phyloP scores from a whole-genome alignment of 2,113 vertebrate species.

The Halichoerus grypus region DNA sequence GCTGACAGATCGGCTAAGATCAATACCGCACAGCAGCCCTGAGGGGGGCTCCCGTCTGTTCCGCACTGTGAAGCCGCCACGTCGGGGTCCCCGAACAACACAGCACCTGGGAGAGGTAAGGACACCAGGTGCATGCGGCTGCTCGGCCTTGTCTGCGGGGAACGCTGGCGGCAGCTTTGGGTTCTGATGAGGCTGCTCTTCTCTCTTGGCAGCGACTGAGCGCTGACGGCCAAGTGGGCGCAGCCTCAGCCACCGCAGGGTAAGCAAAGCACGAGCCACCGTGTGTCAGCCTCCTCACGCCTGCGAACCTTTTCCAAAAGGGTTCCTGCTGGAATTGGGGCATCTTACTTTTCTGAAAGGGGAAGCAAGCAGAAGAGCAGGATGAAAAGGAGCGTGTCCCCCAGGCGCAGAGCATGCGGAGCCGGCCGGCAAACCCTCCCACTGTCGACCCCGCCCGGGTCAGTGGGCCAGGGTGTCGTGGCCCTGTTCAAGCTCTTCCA shows the following conservation, averaged over 20 bases:
- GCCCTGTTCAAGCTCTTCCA: no score
- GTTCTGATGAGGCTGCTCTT: not conserved
- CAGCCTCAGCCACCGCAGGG: not conserved
- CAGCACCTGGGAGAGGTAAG: no score
- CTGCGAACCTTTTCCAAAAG: not conserved
- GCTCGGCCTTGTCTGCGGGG: no score
- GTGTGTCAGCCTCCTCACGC: rapidly evolving
- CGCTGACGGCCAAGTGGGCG: not conserved
- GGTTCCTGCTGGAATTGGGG: no score
- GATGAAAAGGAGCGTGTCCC: not conserved
- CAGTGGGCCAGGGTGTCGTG: no score
- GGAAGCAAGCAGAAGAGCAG: not conserved
- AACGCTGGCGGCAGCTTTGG: not conserved
- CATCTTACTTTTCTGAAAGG: not conserved
- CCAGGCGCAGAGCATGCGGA: no score
- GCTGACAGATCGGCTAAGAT: constrained; percentile 55
- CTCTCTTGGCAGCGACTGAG: not conserved
- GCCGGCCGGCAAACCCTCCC: no score
- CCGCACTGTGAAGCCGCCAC: not conserved
- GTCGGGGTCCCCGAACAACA: not conserved
- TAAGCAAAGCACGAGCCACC: not conserved
- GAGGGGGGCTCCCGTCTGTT: constrained; percentile 46
- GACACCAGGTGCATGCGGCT: no score
- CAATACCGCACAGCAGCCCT: not conserved
- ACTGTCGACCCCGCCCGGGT: no score